These are phyloP conservation scores for Mechanitis mazaeus DNA, from an alignment of 2,888 invertebrate genomes.

Conservation along the genomic window DNA sequence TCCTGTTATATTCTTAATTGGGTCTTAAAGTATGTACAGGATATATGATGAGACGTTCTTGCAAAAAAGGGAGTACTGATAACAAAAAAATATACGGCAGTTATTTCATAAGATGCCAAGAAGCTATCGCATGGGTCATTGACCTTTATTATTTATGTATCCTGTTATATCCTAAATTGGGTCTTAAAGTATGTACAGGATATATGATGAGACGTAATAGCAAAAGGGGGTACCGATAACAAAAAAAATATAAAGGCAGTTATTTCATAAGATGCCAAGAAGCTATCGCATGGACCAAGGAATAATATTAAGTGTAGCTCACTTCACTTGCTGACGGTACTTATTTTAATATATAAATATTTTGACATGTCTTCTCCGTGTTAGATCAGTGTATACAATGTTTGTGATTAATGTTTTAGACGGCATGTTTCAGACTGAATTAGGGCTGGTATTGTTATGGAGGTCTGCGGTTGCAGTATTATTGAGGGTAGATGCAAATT, in stretches of 20 bases:
- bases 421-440: conserved; percentile 66
- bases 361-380: conserved; percentile 61
- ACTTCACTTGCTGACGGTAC: conserved; percentile 65
- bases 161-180: background rate
- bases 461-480: conserved; percentile 55
- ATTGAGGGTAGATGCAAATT: conserved; percentile 44
- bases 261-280: conserved; percentile 70
- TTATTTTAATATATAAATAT: conserved; percentile 50
- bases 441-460: conserved; percentile 43
- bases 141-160: no score
- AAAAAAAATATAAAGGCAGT: conserved; percentile 34
- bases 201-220: conserved; percentile 27
- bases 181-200: background rate
- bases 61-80: conserved; percentile 33
- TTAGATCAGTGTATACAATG: conserved; percentile 61
- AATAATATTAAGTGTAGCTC: conserved; percentile 66
- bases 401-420: conserved; percentile 64
- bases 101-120: conserved; percentile 69
- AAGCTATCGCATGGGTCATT: conserved; percentile 69
- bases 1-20: background rate
- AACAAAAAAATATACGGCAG: conserved; percentile 33
- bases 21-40: background rate
- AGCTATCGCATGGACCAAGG: conserved; percentile 72
- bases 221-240: conserved; percentile 33
- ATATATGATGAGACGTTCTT: conserved; percentile 26